Percentiles rank a stretch among this genome's conserved stretches.
Conservation (phyloP, 1,140 invertebrate species). For the Steinernema feltiae region DNA sequence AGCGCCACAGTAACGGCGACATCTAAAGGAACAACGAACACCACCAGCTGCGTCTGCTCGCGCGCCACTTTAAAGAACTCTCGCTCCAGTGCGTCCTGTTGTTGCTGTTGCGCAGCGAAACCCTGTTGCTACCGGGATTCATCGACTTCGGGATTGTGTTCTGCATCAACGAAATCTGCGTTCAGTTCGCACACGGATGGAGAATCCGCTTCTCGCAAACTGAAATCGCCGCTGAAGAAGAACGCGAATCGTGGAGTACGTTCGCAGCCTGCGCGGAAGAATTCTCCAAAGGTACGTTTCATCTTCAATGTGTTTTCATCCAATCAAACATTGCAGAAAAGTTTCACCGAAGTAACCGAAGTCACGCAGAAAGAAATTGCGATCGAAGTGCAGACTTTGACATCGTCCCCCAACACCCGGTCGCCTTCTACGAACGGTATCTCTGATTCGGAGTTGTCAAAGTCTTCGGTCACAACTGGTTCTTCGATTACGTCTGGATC, state of each 20-base stretch:
- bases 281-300: too few relatives aligned
- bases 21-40: not conserved
- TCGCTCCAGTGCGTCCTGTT: too few relatives aligned
- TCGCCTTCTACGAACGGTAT: not conserved
- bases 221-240: too few relatives aligned
- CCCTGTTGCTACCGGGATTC: not conserved
- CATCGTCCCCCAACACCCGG: not conserved
- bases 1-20: not conserved
- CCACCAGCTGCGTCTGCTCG: not conserved
- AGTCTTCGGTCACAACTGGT: not conserved
- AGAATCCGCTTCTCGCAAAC: too few relatives aligned
- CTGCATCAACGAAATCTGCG: not conserved
- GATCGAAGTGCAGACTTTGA: not conserved
- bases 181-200: too few relatives aligned
- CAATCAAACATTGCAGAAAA: too few relatives aligned
- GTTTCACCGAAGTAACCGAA: not conserved
- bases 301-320: not conserved
- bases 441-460: not conserved
- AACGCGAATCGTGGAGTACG: too few relatives aligned
- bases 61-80: too few relatives aligned
- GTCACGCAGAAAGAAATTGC: not conserved
- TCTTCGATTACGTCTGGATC: conserved; percentile 6
- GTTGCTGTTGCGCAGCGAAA: not conserved
- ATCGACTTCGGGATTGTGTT: not conserved
- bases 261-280: too few relatives aligned